phyloP scores from a whole-genome alignment of 2,797 vertebrate species.

The Clarias platycephalus region DNA sequence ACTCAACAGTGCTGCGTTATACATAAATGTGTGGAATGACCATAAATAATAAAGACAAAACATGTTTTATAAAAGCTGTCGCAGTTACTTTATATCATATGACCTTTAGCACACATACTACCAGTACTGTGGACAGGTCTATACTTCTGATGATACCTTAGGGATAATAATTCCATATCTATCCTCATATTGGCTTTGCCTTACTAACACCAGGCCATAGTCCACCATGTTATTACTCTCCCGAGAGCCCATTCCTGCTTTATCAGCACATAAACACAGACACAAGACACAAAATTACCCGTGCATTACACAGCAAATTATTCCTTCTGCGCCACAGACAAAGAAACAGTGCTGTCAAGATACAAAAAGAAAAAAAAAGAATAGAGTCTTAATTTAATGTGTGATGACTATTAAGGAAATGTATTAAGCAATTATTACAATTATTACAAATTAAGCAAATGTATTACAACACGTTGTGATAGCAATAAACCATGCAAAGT shows the following conservation, averaged over 20 bases:
- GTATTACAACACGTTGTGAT: background rate
- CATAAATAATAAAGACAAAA: no score
- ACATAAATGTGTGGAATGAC: background rate
- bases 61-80: background rate
- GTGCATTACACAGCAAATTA: background rate
- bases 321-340: background rate
- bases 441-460: background rate
- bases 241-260: background rate
- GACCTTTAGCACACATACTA: background rate
- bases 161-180: constrained; percentile 22
- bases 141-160: background rate
- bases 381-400: background rate
- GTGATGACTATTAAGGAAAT: background rate
- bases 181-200: background rate
- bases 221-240: constrained; percentile 16
- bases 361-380: background rate
- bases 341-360: background rate
- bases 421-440: no score
- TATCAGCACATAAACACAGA: constrained; percentile 20
- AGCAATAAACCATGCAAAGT: background rate
- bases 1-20: background rate
- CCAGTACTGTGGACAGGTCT: background rate
- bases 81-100: background rate
- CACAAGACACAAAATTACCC: background rate
- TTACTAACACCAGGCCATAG: constrained; percentile 2